Evolutionary conservation across 2,797 vertebrate species (phyloP).

Genomic region (Chaetodon trifasciatus): DNA sequence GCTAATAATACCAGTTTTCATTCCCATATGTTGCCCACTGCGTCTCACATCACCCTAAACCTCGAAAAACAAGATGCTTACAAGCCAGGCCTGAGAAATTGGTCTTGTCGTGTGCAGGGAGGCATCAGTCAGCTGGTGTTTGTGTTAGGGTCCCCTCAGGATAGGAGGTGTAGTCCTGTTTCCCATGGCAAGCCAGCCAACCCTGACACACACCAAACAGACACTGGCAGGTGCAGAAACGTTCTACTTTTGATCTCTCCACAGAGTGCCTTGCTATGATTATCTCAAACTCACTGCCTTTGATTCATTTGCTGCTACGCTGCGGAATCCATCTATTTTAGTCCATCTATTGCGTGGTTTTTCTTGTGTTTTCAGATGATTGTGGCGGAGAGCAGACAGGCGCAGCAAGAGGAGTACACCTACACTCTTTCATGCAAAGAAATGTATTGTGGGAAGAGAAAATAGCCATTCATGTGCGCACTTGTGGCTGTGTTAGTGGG

Average conservation of each 20-base stretch:
- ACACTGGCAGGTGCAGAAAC: constrained; percentile 80
- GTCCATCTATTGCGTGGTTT: constrained; percentile 30
- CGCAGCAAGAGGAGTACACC: constrained; percentile 37
- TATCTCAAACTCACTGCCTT: constrained; percentile 73
- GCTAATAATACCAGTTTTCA: constrained; percentile 31
- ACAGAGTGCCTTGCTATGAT: constrained; percentile 72
- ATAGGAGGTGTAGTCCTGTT: constrained; percentile 40
- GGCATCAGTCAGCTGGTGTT: constrained; percentile 32
- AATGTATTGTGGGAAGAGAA: constrained; percentile 31
- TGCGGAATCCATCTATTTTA: constrained; percentile 63
- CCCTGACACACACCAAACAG: constrained; percentile 35
- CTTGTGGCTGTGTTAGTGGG: neutral
- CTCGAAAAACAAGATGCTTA: constrained; percentile 6
- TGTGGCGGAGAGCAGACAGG: constrained; percentile 44
- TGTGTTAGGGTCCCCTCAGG: constrained; percentile 25
- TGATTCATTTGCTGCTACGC: constrained; percentile 75
- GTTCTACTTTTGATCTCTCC: constrained; percentile 84
- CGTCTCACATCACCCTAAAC: constrained; percentile 2
- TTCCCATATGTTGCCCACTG: constrained; percentile 11
- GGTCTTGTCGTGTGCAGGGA: constrained; percentile 9
- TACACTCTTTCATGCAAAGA: constrained; percentile 46
- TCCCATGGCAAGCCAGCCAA: constrained; percentile 30
- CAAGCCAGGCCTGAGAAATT: constrained; percentile 41
- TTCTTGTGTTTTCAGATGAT: constrained; percentile 53
- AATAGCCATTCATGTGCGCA: constrained; percentile 36